A percentile compares a stretch with the other conserved stretches of the same genome.
Evolutionary conservation across 2,888 invertebrate species (phyloP).

Genomic region (Brachylomia viminalis): DNA sequence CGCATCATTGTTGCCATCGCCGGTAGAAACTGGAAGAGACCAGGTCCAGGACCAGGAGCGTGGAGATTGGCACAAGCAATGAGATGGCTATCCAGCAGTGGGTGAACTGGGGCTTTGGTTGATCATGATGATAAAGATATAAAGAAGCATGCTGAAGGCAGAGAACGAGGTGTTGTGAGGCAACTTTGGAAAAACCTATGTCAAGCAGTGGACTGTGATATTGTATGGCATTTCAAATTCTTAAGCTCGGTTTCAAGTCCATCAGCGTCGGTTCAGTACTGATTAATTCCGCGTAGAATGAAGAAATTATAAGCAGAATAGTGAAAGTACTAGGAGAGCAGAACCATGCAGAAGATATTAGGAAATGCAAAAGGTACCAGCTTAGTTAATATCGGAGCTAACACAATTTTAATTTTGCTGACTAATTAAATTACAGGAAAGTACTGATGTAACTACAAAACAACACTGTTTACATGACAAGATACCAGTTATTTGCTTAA

Average conservation of each 20-base stretch:
- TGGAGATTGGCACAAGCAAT: neutral
- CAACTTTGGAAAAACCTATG: neutral
- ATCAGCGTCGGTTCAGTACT: too few species aligned
- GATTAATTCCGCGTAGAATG: neutral
- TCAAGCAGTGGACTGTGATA: neutral
- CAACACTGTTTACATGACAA: slow-evolving; percentile 21
- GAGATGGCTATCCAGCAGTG: neutral
- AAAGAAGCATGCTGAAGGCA: neutral
- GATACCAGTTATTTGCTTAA: slow-evolving; percentile 24
- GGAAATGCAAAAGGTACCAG: neutral
- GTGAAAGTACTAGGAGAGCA: neutral
- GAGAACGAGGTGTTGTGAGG: neutral
- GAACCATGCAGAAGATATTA: too few species aligned
- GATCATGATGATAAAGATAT: too few species aligned
- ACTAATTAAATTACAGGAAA: slow-evolving; percentile 9
- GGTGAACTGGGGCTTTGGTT: too few species aligned
- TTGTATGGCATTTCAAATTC: neutral
- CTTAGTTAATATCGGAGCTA: neutral
- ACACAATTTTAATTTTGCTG: too few species aligned
- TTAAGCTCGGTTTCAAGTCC: too few species aligned
- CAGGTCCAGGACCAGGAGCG: neutral
- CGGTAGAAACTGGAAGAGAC: neutral
- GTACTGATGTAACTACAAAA: neutral
- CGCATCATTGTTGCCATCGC: neutral
- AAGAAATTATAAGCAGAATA: neutral